phyloP scores from a whole-genome alignment of 2,113 vertebrate genomes.

The Thryonomys swinderianus region DNA sequence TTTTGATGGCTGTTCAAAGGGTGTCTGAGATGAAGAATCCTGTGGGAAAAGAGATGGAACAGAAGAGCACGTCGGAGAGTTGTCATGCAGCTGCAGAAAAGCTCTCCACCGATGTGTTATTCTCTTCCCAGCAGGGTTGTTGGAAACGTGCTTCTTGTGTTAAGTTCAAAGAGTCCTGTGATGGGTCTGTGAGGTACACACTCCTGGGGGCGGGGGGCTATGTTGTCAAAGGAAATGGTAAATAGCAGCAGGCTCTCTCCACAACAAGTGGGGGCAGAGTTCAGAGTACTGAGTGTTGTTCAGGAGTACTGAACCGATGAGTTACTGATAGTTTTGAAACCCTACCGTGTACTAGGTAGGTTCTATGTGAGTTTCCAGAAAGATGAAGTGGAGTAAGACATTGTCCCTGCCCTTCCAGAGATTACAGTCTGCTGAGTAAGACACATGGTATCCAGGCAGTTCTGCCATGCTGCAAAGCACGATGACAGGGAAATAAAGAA shows the following conservation, averaged over 20 bases:
- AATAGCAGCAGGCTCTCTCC: conserved; percentile 16
- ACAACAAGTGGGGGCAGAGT: background rate
- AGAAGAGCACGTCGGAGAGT: background rate
- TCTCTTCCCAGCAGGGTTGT: conserved; percentile 73
- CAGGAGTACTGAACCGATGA: background rate
- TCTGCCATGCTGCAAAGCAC: background rate
- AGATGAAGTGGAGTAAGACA: background rate
- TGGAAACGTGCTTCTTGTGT: conserved; percentile 77
- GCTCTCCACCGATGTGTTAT: conserved; percentile 49
- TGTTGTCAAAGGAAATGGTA: conserved; percentile 59
- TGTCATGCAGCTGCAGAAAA: conserved; percentile 29
- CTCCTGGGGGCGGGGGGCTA: background rate
- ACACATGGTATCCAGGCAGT: background rate
- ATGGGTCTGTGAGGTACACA: background rate
- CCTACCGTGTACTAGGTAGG: background rate
- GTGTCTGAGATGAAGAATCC: conserved; percentile 65
- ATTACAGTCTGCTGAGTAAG: background rate
- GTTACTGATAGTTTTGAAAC: background rate
- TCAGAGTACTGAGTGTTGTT: background rate
- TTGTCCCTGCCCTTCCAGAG: background rate
- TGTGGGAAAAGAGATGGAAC: conserved; percentile 34
- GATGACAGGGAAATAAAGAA: background rate
- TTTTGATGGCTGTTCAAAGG: conserved; percentile 65
- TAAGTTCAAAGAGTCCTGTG: conserved; percentile 64
- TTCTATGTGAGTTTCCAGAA: background rate